phyloP scores from a whole-genome alignment of 92 coral and sea anemone species.

The Phenganax stokvisi region DNA sequence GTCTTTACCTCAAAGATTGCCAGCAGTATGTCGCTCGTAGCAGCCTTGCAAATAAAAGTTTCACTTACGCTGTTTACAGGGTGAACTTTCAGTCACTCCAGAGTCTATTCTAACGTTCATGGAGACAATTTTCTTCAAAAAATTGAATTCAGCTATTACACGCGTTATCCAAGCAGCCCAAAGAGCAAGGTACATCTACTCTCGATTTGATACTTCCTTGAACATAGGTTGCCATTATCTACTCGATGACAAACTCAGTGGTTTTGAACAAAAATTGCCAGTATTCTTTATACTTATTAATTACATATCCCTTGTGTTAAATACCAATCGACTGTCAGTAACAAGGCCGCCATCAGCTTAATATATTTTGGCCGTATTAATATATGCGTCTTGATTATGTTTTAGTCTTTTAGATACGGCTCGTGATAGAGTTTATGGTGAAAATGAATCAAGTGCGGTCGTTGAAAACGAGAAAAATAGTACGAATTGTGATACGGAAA shows the following conservation, averaged over 20 bases:
- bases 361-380: background rate
- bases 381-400: background rate
- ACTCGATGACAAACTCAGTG: background rate
- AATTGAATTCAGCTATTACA: conserved; percentile 42
- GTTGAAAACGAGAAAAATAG: conserved; percentile 33
- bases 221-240: background rate
- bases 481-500: background rate
- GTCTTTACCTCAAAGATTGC: too few relatives aligned
- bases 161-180: conserved; percentile 38
- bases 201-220: background rate
- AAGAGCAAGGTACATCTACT: conserved; percentile 22
- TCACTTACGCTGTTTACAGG: conserved; percentile 41
- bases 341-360: too few relatives aligned
- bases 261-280: background rate
- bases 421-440: conserved; percentile 6
- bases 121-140: conserved; percentile 70
- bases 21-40: too few relatives aligned
- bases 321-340: too few relatives aligned
- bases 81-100: conserved; percentile 60
- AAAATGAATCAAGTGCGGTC: background rate
- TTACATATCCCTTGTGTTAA: too few relatives aligned
- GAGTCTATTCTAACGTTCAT: conserved; percentile 52
- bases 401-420: conserved; percentile 30
- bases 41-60: background rate
- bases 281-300: background rate